These are phyloP conservation scores for Brachyrhaphis roseni DNA, from an alignment of 2,797 vertebrate genomes.

Conservation along the genomic window DNA sequence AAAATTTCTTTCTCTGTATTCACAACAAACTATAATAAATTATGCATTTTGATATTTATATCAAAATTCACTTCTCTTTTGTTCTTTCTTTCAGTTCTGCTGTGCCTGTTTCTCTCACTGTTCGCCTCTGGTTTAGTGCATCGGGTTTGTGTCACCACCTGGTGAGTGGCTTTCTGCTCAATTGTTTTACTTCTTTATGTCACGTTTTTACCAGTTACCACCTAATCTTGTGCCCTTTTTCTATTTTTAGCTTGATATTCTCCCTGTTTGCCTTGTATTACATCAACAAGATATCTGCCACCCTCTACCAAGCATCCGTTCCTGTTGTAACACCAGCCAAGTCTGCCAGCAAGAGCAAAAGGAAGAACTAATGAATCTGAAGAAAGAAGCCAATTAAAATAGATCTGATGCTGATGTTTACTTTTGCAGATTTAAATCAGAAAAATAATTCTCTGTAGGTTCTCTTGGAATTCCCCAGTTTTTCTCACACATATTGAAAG, in stretches of 20 bases:
- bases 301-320: conserved; percentile 87
- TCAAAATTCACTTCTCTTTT: conserved; percentile 2
- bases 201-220: neutral
- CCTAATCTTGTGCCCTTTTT: conserved; percentile 3
- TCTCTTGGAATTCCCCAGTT: neutral
- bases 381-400: conserved; percentile 15
- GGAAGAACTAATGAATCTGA: conserved; percentile 86
- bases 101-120: conserved; percentile 88
- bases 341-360: conserved; percentile 89
- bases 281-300: conserved; percentile 96
- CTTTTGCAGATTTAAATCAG: conserved; percentile 2
- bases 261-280: conserved; percentile 91
- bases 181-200: neutral
- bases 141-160: conserved; percentile 86
- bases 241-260: conserved; percentile 79
- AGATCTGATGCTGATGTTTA: conserved; percentile 13
- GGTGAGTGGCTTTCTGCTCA: conserved; percentile 63
- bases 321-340: conserved; percentile 81
- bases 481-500: neutral
- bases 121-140: conserved; percentile 95
- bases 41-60: neutral
- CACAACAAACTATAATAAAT: neutral
- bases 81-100: conserved; percentile 71
- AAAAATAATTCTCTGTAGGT: neutral
- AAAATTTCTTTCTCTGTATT: neutral